Evolutionary conservation across 2,888 invertebrate genomes (phyloP).

Genomic region (Ditula angustiorana): DNA sequence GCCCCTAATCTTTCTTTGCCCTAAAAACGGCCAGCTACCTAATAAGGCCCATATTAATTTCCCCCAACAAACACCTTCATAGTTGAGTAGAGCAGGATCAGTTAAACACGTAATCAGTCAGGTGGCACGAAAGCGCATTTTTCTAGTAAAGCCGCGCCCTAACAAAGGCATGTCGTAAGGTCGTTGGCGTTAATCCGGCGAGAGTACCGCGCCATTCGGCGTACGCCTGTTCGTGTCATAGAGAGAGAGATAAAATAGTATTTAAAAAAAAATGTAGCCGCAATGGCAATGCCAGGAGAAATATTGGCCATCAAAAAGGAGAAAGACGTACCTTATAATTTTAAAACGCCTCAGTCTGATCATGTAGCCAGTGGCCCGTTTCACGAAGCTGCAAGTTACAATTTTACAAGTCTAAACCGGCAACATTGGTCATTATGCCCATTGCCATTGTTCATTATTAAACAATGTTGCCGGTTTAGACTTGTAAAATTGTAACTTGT

Average conservation of each 20-base stretch:
- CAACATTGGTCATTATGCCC: too few relatives aligned
- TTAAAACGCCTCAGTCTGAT: too few relatives aligned
- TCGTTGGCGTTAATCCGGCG: conserved; percentile 16
- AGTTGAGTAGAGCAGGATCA: background rate
- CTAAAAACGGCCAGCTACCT: background rate
- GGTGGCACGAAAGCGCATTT: conserved; percentile 13
- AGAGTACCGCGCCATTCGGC: conserved; percentile 20
- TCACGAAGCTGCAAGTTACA: too few relatives aligned
- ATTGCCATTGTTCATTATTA: too few relatives aligned
- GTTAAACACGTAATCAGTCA: conserved; percentile 8
- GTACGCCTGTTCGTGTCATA: background rate
- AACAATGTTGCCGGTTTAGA: too few relatives aligned
- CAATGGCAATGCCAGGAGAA: too few relatives aligned
- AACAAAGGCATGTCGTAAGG: conserved; percentile 30
- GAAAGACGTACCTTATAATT: too few relatives aligned
- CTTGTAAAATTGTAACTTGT: too few relatives aligned
- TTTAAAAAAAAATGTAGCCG: conserved; percentile 8
- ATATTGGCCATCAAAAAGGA: too few relatives aligned
- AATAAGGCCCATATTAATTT: background rate
- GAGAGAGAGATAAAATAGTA: too few relatives aligned
- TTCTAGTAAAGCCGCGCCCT: conserved; percentile 12
- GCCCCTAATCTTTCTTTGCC: background rate
- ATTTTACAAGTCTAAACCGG: too few relatives aligned
- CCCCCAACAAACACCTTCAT: background rate
- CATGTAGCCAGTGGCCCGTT: too few relatives aligned